Evolutionary conservation across 1,140 invertebrate genomes (phyloP).

Genomic region (Halesus radiatus): DNA sequence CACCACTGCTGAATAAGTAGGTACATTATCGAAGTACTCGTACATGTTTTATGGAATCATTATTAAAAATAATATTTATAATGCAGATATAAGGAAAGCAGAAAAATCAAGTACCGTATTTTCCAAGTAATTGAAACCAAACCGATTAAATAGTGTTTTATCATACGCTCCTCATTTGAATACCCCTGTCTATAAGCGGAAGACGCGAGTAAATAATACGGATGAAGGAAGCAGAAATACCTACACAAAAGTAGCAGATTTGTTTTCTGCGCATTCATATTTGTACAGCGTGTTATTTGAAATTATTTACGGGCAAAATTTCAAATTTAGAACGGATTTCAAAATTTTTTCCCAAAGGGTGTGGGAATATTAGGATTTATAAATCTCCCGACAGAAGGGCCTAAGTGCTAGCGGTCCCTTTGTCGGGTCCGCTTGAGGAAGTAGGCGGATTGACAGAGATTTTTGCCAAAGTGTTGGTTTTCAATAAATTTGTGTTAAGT

Average conservation of each 20-base stretch:
- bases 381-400: constrained; percentile 23
- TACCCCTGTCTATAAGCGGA: constrained; percentile 23
- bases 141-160: too few relatives aligned
- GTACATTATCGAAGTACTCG: too few relatives aligned
- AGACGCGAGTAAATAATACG: constrained; percentile 2
- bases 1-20: too few relatives aligned
- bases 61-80: too few relatives aligned
- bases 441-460: background rate
- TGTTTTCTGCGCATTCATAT: constrained; percentile 41
- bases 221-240: constrained; percentile 26
- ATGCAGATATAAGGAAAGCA: too few relatives aligned
- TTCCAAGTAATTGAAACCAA: too few relatives aligned
- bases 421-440: constrained; percentile 42
- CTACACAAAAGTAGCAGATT: background rate
- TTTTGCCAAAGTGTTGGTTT: background rate
- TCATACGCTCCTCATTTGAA: background rate
- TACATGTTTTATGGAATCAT: too few relatives aligned
- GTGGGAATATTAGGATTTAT: constrained; percentile 45
- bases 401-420: constrained; percentile 36
- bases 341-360: constrained; percentile 41
- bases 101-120: too few relatives aligned
- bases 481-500: background rate
- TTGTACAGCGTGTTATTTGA: constrained; percentile 52
- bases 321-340: background rate
- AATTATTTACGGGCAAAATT: constrained; percentile 51